Evolutionary conservation across 2,797 vertebrate species (phyloP), one percentile per base, ranked within the genome.

Genomic region (Microctenopoma steveboyesi): DNA sequence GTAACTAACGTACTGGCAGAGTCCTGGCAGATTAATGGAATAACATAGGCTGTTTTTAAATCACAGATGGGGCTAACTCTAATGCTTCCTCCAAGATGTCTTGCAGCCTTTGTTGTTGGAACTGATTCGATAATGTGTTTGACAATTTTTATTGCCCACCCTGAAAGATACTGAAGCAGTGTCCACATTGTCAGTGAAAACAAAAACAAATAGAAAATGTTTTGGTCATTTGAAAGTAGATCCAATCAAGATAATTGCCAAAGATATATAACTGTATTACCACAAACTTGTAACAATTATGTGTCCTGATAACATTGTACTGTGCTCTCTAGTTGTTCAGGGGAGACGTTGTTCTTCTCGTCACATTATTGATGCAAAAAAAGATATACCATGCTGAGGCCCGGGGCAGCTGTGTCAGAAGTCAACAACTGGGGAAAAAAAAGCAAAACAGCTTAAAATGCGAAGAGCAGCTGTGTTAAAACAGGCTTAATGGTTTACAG

Each of bases 381-480:
- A 69, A 59, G 57, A 88, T 92, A 91, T 84, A 84, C 52, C 74
- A 74, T 75, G 87, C 91, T 25, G 54, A 86, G 87, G 92, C 84
- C 78, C 12, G 71, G 84, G 90, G 86, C 89, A 92, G 90, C 89
- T 90, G 90, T 92, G 90, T 90, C 91, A 90, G 86, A 92, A 89
- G 87, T 91, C 90, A 93, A 91, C 86, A 88, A 83, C 88, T 86
- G 30, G 7, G 7, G 7, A 33, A 33, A 33, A 40, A 59, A 4
- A 47, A 1, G 15, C 47, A 59, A 54, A 67, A 52, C 4, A 60
- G 14, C 7, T 33, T n/a, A 25, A 51, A 15, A 65, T 18, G 4
- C 10, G 5, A 55, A 33, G 11, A 7, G 5, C 11, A 12, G 16
- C 15, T 10, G 7, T 35, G n/a, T 39, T 43, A 0, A 60, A 52